These are phyloP conservation scores for Micromesistius poutassou DNA, from an alignment of 2,797 vertebrate genomes.

Conservation along the genomic window DNA sequence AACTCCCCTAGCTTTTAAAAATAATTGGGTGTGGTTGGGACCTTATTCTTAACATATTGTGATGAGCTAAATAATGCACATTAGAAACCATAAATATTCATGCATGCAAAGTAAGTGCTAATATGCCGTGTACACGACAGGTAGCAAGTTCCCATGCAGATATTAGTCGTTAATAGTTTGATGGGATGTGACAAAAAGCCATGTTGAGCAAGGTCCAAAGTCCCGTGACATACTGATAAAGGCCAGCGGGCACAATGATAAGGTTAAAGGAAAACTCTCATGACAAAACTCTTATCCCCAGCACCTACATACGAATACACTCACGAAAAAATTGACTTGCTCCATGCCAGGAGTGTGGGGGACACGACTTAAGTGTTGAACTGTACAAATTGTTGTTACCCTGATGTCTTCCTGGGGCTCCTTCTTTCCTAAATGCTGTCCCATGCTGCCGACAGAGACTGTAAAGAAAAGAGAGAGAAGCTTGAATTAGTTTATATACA, in stretches of 20 bases:
- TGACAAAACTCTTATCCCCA: background rate
- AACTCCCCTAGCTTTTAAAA: too few relatives aligned
- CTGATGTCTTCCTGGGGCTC: conserved; percentile 49
- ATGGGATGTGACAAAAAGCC: conserved; percentile 6
- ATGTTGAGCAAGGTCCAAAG: conserved; percentile 47
- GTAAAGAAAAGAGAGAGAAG: conserved; percentile 33
- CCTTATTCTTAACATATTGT: background rate
- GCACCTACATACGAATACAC: background rate
- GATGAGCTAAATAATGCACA: background rate
- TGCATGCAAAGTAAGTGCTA: background rate
- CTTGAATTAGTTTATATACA: conserved; percentile 18
- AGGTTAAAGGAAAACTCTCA: conserved; percentile 28
- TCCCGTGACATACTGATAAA: conserved; percentile 49
- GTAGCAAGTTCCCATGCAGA: background rate
- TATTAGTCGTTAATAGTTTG: background rate
- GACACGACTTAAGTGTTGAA: background rate
- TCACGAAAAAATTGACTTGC: background rate
- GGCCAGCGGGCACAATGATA: conserved; percentile 32
- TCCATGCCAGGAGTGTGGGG: background rate
- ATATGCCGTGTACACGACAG: background rate
- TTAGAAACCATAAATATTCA: background rate
- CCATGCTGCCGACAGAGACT: conserved; percentile 71
- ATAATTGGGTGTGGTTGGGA: background rate
- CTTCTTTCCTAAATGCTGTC: conserved; percentile 69
- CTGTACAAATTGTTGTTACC: conserved; percentile 48